Evolutionary conservation across 2,888 invertebrate species (phyloP).

Genomic region (Eupithecia insigniata): DNA sequence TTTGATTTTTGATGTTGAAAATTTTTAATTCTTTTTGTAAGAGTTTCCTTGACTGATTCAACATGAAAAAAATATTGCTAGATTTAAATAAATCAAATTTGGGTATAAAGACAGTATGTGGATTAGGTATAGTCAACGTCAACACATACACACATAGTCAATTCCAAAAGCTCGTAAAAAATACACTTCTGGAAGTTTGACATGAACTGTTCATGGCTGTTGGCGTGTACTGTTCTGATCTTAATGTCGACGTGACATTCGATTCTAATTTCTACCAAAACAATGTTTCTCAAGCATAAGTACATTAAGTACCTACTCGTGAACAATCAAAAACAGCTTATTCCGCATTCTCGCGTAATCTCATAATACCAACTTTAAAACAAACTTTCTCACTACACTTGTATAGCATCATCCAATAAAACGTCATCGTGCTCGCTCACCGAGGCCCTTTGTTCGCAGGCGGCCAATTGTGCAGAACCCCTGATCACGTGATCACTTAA

Average conservation of each 20-base stretch:
- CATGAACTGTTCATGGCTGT: background rate
- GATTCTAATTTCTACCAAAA: background rate
- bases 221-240: background rate
- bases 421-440: constrained; percentile 60
- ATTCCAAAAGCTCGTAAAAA: background rate
- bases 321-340: constrained; percentile 25
- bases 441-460: constrained; percentile 75
- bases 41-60: background rate
- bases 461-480: constrained; percentile 82
- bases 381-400: constrained; percentile 36
- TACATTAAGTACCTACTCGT: background rate
- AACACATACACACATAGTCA: background rate
- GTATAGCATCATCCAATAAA: constrained; percentile 71
- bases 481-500: constrained; percentile 79
- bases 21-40: background rate
- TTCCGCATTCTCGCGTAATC: constrained; percentile 22
- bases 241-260: background rate
- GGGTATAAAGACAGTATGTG: background rate
- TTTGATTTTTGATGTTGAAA: constrained; percentile 22
- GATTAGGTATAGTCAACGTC: background rate
- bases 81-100: background rate
- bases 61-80: background rate
- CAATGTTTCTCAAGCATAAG: background rate
- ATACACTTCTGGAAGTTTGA: background rate
- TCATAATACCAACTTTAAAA: constrained; percentile 15